These are phyloP conservation scores for Enchytraeus crypticus DNA, from an alignment of 2,888 invertebrate species.

Conservation along the genomic window DNA sequence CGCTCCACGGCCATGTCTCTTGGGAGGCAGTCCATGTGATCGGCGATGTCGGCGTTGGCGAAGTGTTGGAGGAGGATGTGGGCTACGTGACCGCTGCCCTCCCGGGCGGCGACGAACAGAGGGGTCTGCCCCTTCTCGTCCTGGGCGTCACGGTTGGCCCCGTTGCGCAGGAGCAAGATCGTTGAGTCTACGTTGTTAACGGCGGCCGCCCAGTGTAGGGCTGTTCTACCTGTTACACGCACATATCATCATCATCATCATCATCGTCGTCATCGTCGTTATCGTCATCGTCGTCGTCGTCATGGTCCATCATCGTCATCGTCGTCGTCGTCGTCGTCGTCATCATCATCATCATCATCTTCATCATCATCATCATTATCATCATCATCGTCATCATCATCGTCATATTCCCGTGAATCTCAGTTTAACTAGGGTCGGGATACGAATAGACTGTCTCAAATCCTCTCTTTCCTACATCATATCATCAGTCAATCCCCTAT, in stretches of 20 bases:
- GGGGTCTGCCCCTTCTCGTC: conserved; percentile 96
- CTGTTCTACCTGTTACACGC: conserved; percentile 71
- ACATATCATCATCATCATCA: too few relatives aligned
- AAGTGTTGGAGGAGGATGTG: conserved; percentile 80
- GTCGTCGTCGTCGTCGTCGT: too few relatives aligned
- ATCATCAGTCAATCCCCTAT: too few relatives aligned
- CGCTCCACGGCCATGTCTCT: conserved; percentile 85
- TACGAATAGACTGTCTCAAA: too few relatives aligned
- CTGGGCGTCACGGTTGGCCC: conserved; percentile 93
- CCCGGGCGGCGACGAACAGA: conserved; percentile 89
- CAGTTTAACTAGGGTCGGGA: too few relatives aligned
- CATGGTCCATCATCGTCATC: conserved; percentile 69
- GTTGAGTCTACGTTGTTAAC: conserved; percentile 93
- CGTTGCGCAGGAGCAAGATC: conserved; percentile 71
- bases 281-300: conserved; percentile 91
- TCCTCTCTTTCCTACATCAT: too few relatives aligned
- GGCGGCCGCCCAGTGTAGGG: conserved; percentile 95
- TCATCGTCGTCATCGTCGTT: conserved; percentile 93
- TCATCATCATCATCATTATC: too few relatives aligned
- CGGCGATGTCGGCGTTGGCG: conserved; percentile 91
- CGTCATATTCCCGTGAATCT: too few relatives aligned
- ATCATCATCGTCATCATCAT: too few relatives aligned
- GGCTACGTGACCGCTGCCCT: conserved; percentile 87
- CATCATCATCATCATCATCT: too few relatives aligned
- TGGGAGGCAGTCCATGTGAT: conserved; percentile 92